These are phyloP conservation scores for Drosophila tropicalis DNA, from an alignment of 1,140 invertebrate species.

Conservation along the genomic window DNA sequence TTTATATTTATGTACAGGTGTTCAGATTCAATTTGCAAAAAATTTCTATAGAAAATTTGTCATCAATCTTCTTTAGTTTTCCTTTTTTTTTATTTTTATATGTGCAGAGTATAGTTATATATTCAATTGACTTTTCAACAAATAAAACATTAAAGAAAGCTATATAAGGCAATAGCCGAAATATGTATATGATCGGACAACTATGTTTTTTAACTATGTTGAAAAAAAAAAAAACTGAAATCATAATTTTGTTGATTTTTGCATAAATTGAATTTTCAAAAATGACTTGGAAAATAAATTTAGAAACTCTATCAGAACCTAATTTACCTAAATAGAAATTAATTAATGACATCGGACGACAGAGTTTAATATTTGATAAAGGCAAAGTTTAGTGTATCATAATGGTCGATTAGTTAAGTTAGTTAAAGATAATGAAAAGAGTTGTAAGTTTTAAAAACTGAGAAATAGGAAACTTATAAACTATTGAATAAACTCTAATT, in stretches of 20 bases:
- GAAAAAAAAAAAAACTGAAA: too few species aligned
- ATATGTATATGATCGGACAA: too few species aligned
- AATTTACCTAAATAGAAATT: too few species aligned
- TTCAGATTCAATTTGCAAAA: background rate
- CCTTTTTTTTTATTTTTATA: too few species aligned
- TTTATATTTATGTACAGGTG: background rate
- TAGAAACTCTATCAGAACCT: too few species aligned
- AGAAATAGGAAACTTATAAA: constrained; percentile 10
- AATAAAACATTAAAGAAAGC: background rate
- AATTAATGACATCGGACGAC: background rate
- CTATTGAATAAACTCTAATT: constrained; percentile 1
- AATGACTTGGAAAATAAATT: too few species aligned
- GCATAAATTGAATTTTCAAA: too few species aligned
- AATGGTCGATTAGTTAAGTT: background rate
- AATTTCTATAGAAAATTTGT: background rate
- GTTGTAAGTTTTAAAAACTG: background rate
- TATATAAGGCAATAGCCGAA: background rate
- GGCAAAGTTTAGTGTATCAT: background rate
- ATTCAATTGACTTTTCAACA: background rate
- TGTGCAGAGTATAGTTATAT: background rate
- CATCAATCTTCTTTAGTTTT: background rate
- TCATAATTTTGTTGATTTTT: too few species aligned
- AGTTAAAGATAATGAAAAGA: background rate
- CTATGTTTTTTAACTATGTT: too few species aligned
- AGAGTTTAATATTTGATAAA: background rate